These are phyloP conservation scores for Calcarius ornatus DNA, from an alignment of 2,113 vertebrate species.

Conservation along the genomic window DNA sequence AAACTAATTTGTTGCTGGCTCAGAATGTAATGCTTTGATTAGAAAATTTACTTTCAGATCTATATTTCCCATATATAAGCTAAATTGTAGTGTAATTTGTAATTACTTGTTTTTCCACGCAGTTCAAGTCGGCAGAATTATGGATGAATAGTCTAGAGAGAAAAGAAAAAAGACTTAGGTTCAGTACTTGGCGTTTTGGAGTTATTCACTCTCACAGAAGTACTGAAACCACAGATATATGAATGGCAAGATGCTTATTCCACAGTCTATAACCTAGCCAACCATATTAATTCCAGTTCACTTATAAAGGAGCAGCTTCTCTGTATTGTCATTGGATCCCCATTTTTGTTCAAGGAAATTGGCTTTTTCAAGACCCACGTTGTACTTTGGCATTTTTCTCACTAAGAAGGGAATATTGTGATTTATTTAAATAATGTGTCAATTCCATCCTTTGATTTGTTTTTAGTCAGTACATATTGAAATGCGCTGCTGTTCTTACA, in stretches of 20 bases:
- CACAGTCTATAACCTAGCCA: background rate
- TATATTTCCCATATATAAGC: background rate
- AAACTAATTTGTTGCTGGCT: background rate
- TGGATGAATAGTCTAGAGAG: background rate
- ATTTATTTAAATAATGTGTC: background rate
- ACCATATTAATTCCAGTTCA: background rate
- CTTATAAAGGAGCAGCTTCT: background rate
- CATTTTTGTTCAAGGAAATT: background rate
- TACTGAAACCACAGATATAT: background rate
- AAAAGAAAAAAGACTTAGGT: background rate
- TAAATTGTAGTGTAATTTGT: background rate
- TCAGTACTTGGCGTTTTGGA: background rate
- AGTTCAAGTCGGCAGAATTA: background rate
- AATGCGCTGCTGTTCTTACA: background rate
- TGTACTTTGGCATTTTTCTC: background rate
- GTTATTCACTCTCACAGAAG: background rate
- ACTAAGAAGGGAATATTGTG: background rate
- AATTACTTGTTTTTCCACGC: background rate
- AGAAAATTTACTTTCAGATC: background rate
- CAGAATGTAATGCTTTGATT: slow-evolving; percentile 3
- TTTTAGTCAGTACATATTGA: background rate
- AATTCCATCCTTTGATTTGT: background rate
- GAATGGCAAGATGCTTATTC: background rate
- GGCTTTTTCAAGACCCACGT: background rate
- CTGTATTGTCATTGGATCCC: background rate